These are phyloP conservation scores for Geothlypis trichas DNA, from an alignment of 2,113 vertebrate genomes.

Conservation along the genomic window DNA sequence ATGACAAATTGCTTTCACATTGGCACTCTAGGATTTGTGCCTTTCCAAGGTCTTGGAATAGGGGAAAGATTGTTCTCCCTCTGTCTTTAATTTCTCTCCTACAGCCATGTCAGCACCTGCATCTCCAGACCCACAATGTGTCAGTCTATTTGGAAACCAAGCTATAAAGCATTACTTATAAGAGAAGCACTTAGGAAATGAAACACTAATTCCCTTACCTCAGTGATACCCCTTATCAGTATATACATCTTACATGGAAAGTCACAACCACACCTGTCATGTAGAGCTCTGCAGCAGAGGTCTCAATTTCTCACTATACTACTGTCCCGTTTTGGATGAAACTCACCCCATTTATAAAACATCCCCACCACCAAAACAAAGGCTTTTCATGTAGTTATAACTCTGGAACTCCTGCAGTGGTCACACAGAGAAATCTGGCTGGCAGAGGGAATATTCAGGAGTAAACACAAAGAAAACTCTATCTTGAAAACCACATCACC, in stretches of 20 bases:
- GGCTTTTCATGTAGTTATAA: not conserved
- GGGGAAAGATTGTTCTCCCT: not conserved
- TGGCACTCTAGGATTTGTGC: not conserved
- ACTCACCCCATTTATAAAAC: not conserved
- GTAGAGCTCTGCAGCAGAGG: accelerated
- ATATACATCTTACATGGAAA: accelerated
- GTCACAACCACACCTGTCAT: not conserved
- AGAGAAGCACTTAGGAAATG: not conserved
- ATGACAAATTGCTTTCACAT: not conserved
- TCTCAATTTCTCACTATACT: not conserved
- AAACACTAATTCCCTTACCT: not conserved
- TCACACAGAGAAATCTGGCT: not conserved
- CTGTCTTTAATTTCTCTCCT: not conserved
- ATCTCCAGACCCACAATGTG: not conserved
- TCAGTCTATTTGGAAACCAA: not conserved
- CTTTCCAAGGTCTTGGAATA: not conserved
- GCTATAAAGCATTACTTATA: not conserved
- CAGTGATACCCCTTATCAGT: not conserved
- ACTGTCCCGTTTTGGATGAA: not conserved
- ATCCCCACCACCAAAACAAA: not conserved
- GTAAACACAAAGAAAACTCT: not conserved
- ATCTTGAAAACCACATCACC: not conserved
- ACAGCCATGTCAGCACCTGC: not conserved
- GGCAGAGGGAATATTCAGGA: not conserved
- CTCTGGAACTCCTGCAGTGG: not conserved